A percentile compares a stretch with the other conserved stretches of the same genome.
phyloP scores from a whole-genome alignment of 2,888 invertebrate species.

The Cheilosia soror region DNA sequence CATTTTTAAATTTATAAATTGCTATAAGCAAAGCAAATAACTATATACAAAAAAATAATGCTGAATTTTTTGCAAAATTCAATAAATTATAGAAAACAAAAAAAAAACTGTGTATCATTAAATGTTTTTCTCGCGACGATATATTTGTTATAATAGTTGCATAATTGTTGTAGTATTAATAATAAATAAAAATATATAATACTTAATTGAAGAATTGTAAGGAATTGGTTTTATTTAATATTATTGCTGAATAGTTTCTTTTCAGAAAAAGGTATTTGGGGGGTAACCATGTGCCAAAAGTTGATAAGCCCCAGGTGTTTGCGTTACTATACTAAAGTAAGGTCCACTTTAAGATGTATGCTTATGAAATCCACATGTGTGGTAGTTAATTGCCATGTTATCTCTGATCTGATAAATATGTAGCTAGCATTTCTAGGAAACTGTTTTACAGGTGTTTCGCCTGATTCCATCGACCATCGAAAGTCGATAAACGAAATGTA shows the following conservation, averaged over 20 bases:
- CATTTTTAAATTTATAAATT: conserved; percentile 72
- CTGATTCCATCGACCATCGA: conserved; percentile 1
- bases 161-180: conserved; percentile 69
- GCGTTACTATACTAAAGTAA: no score
- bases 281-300: no score
- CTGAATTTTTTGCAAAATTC: conserved; percentile 47
- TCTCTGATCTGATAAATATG: no score
- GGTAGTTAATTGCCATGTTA: no score
- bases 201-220: conserved; percentile 26
- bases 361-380: no score
- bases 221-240: neutral
- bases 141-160: conserved; percentile 55
- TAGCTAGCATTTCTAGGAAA: no score
- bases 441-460: no score
- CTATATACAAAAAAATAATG: conserved; percentile 43
- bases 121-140: conserved; percentile 47
- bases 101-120: conserved; percentile 45
- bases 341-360: no score
- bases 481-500: neutral
- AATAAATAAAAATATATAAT: conserved; percentile 47
- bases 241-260: neutral
- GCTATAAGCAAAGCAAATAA: conserved; percentile 75
- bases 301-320: neutral
- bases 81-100: conserved; percentile 23
- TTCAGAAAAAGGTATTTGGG: neutral